These are phyloP conservation scores for Dasysyrphus tricinctus DNA, from an alignment of 2,888 invertebrate genomes.

Conservation along the genomic window DNA sequence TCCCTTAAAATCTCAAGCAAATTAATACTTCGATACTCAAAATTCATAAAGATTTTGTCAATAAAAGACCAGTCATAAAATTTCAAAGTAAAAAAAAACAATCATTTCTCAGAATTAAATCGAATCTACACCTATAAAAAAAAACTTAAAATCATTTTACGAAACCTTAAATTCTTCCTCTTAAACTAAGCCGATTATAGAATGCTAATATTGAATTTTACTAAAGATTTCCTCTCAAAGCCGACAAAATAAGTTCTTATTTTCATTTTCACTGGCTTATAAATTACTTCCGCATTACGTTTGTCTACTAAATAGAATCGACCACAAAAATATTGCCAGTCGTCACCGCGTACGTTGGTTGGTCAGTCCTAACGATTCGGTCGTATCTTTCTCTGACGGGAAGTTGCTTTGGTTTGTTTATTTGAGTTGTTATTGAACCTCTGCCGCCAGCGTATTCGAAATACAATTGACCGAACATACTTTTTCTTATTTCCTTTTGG, in stretches of 20 bases:
- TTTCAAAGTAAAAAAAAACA: not conserved
- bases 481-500: conserved; percentile 8
- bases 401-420: conserved; percentile 14
- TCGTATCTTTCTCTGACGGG: not conserved
- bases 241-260: conserved; percentile 49
- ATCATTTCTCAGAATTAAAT: not conserved
- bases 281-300: conserved; percentile 44
- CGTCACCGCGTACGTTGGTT: not conserved
- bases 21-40: not conserved
- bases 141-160: not conserved
- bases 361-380: not conserved
- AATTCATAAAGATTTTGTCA: not conserved
- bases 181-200: conserved; percentile 19
- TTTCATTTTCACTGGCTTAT: conserved; percentile 39
- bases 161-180: conserved; percentile 3
- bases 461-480: conserved; percentile 25
- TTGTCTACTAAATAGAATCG: not conserved
- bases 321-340: conserved; percentile 3
- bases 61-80: not conserved
- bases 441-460: conserved; percentile 17
- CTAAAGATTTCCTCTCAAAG: conserved; percentile 28
- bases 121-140: not conserved
- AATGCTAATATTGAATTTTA: conserved; percentile 33
- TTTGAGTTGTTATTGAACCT: conserved; percentile 13
- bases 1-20: not conserved